Base-by-base conservation (phyloP, 2,888 invertebrate genomes). In the Troides oblongomaculatus region DNA sequence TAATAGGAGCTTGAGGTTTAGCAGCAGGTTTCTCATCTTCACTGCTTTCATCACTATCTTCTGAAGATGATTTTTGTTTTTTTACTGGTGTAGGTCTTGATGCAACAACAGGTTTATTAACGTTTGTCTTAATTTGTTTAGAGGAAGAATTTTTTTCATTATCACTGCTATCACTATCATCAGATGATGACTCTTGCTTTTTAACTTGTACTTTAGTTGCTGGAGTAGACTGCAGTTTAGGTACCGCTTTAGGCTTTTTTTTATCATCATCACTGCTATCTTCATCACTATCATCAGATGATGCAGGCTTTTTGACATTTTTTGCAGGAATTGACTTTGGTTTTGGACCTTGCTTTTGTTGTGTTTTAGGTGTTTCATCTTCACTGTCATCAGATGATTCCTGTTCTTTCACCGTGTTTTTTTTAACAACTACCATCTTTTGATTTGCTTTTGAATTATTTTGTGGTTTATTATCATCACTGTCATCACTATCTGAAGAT, bases 11-110 rank as follows among this genome's bases (percentile, higher is more conserved):
- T 72, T 75, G 73, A 8, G 66, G 67, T 64, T 66, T 77, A 66
- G 61, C 73, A 69, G 67, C 71, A 65, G 75, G 74, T 67, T 81
- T 81, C 62, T 85, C 86, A 68, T 90, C 89, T 66, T 87, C 88
- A 78, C 84, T 84, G 65, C 84, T 85, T n/a, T 88, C 85, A 18
- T 88, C 85, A 72, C 80, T 82, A 39, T 87, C 87, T 53, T 79
- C 79, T 64, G 87, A 86, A 39, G 88, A 85, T 70, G 72, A 73
- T 67, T 72, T 74, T 72, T 81, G 67, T 76, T 77, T 81, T 65
- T 77, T 72, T 68, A 69, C 72, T 57, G 69, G 68, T 62, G 64
- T 60, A 43, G 58, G 58, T 36, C 63, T 70, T 81, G 53, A 6
- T 53, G 53, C 53, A 18, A 56, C 79, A 23, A 21, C 59, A 59